A percentile compares a stretch with the other conserved stretches of the same genome.
phyloP scores from a whole-genome alignment of 1,140 invertebrate genomes.

The Batillaria attramentaria region DNA sequence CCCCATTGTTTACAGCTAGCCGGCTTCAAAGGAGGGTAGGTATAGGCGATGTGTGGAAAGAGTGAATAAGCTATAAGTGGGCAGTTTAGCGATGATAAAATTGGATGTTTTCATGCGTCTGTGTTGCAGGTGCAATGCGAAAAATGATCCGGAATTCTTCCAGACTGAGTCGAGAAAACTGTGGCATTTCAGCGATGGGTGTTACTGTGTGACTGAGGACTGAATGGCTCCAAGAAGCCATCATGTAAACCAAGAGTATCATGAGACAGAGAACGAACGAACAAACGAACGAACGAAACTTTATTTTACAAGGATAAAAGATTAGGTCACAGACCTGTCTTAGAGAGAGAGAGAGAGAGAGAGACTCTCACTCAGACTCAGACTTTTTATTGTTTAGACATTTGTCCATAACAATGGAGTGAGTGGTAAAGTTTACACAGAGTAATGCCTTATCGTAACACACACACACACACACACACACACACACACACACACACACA shows the following conservation, averaged over 20 bases:
- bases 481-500: no score
- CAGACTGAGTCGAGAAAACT: no score
- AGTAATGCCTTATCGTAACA: no score
- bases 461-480: neutral
- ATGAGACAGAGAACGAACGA: neutral
- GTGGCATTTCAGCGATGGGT: neutral
- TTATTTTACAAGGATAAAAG: no score
- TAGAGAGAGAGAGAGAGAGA: no score
- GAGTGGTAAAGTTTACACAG: no score
- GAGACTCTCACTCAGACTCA: no score
- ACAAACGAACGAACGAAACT: no score
- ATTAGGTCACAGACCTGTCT: no score
- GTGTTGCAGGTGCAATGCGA: neutral
- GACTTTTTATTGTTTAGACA: no score
- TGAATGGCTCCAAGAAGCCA: neutral
- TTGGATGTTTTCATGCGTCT: neutral
- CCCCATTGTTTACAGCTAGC: constrained; percentile 15
- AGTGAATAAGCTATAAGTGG: constrained; percentile 18
- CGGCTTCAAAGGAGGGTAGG: constrained; percentile 3
- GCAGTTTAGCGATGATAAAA: constrained; percentile 11
- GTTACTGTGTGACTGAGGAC: neutral
- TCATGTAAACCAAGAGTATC: neutral
- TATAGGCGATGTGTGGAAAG: neutral
- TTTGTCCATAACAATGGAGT: no score
- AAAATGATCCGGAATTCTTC: neutral